A percentile compares a stretch with the other conserved stretches of the same genome.
These are phyloP conservation scores for Lethocerus indicus DNA, from an alignment of 1,140 invertebrate species.

Conservation along the genomic window DNA sequence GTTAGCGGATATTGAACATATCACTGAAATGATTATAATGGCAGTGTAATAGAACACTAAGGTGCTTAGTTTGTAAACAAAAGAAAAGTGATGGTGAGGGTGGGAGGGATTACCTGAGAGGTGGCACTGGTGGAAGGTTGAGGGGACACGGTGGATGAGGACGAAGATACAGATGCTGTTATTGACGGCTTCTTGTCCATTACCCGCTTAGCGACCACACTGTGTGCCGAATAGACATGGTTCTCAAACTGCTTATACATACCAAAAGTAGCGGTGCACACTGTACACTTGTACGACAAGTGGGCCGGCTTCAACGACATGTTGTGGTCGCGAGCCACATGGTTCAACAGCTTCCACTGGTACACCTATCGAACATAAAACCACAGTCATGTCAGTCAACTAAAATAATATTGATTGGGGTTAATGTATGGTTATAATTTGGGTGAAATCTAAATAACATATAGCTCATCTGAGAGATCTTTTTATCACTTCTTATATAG, in stretches of 20 bases:
- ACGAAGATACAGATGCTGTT: slow-evolving; percentile 14
- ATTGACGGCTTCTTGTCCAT: slow-evolving; percentile 42
- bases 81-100: too few relatives aligned
- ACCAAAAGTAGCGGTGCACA: slow-evolving; percentile 83
- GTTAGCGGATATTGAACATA: too few relatives aligned
- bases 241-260: slow-evolving; percentile 92
- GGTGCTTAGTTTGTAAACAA: too few relatives aligned
- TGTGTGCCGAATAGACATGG: slow-evolving; percentile 84
- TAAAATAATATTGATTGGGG: too few relatives aligned
- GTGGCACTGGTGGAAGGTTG: too few relatives aligned
- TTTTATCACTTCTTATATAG: too few relatives aligned
- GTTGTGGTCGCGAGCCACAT: slow-evolving; percentile 77
- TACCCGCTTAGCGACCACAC: slow-evolving; percentile 61
- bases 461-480: too few relatives aligned
- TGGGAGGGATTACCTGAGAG: slow-evolving; percentile 12
- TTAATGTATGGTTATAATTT: too few relatives aligned
- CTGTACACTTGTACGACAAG: slow-evolving; percentile 85
- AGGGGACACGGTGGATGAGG: slow-evolving; percentile 23
- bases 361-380: slow-evolving; percentile 72
- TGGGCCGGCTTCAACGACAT: slow-evolving; percentile 82
- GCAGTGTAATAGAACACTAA: too few relatives aligned
- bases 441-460: too few relatives aligned
- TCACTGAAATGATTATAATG: too few relatives aligned
- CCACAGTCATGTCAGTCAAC: too few relatives aligned
- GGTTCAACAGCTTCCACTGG: slow-evolving; percentile 80